Conservation (phyloP, 2,888 invertebrate species). For the Dexiosoma caninum region DNA sequence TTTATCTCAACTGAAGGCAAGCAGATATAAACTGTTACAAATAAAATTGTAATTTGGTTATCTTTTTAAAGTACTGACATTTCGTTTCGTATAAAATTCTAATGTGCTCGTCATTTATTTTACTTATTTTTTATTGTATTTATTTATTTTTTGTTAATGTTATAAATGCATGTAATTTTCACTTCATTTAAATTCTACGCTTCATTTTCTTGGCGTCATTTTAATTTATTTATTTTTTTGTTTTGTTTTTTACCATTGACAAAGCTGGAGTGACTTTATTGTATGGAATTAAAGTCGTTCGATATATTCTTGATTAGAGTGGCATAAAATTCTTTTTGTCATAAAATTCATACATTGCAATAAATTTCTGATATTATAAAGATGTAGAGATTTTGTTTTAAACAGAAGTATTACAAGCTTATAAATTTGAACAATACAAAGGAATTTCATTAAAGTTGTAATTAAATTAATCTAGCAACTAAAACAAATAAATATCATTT, state of each 20-base stretch:
- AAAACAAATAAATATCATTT: no score
- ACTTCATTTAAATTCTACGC: conserved; percentile 58
- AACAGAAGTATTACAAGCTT: no score
- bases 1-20: not conserved
- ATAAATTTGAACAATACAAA: no score
- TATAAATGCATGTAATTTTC: conserved; percentile 53
- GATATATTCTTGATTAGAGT: not conserved
- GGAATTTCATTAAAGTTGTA: no score
- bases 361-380: no score
- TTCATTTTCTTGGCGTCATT: conserved; percentile 36
- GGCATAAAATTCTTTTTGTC: not conserved
- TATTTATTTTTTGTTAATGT: no score
- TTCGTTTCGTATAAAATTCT: not conserved
- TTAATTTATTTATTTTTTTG: not conserved
- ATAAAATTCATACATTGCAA: no score
- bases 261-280: not conserved
- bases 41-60: conserved; percentile 20
- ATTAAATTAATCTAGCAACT: no score
- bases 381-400: no score
- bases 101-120: conserved; percentile 4
- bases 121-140: conserved; percentile 21
- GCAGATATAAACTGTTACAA: conserved; percentile 10
- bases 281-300: not conserved
- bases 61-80: conserved; percentile 28
- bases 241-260: not conserved